These are phyloP conservation scores for Polypterus bichir DNA, from an alignment of 2,113 vertebrate species.

Conservation along the genomic window DNA sequence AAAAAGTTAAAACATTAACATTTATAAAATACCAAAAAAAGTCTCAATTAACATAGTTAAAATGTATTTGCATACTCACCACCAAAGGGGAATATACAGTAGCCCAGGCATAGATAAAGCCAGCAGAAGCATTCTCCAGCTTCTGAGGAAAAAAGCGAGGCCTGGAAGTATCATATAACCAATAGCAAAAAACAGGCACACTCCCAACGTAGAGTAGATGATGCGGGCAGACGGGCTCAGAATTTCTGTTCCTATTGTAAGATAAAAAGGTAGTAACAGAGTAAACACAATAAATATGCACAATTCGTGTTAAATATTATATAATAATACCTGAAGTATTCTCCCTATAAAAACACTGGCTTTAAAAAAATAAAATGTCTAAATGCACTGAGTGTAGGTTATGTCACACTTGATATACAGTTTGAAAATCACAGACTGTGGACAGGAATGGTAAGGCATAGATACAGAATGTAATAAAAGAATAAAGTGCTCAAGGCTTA, in stretches of 20 bases:
- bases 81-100: conserved; percentile 63
- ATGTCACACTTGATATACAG: too few relatives aligned
- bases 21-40: too few relatives aligned
- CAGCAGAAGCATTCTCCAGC: conserved; percentile 71
- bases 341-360: too few relatives aligned
- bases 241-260: conserved; percentile 66
- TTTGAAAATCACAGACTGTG: too few relatives aligned
- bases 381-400: too few relatives aligned
- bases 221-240: conserved; percentile 58
- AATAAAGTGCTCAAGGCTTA: too few relatives aligned
- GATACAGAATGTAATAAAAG: too few relatives aligned
- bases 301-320: too few relatives aligned
- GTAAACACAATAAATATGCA: not conserved
- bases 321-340: too few relatives aligned
- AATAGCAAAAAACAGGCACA: conserved; percentile 60
- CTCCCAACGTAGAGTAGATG: conserved; percentile 67
- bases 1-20: too few relatives aligned
- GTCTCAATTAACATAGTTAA: not conserved
- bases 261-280: not conserved
- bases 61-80: conserved; percentile 54
- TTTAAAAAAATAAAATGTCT: too few relatives aligned
- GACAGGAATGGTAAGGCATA: too few relatives aligned
- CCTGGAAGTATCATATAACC: conserved; percentile 81
- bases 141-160: conserved; percentile 65
- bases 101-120: conserved; percentile 49